Evolutionary conservation across 2,797 vertebrate genomes (phyloP), one percentile per base, ranked within the genome.

Genomic region (Catharus ustulatus): DNA sequence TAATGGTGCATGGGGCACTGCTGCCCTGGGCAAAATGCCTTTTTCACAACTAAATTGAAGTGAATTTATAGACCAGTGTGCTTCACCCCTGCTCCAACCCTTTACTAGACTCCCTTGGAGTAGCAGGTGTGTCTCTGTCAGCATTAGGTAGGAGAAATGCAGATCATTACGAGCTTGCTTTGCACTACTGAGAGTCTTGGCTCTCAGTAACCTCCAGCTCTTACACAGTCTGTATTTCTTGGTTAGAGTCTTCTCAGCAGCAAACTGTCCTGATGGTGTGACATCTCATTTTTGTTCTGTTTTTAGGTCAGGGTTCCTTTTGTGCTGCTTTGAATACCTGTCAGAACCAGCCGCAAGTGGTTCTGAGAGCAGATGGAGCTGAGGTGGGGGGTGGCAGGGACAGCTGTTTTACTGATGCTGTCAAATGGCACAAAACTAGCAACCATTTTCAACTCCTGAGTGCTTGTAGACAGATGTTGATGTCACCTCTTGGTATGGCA

Each of bases 381-480:
- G 59, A 67, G 49, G 13, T n/a, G 43, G 11, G 5, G 18, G 5
- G 5, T 21, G 10, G 6, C 40, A 38, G 16, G 13, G 55, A 43
- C 49, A 22, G 14, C 21, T 11, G 14, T 62, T 54, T 69, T 45
- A 32, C 38, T 61, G 64, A 4, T 5, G n/a, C 57, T 84, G 48
- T 67, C 42, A 64, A 49, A 8, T 27, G 15, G 16, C 36, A 49
- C 55, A n/a, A 49, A 73, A 13, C 17, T 45, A 42, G 18, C 30
- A 81, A 13, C 19, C 10, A 3, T 54, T 77, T 83, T n/a, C 49
- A 42, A 10, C 10, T 68, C 34, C 22, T 13, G 14, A n/a, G 69
- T 0, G 0, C 14, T 15, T 29, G 10, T 3, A 66, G 61, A 12
- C 45, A 57, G 77, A 13, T 67, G 51, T 40, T 86, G 5, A 0